Base-by-base conservation (phyloP, 1,140 invertebrate genomes). In the Oncopodura yosiiana region DNA sequence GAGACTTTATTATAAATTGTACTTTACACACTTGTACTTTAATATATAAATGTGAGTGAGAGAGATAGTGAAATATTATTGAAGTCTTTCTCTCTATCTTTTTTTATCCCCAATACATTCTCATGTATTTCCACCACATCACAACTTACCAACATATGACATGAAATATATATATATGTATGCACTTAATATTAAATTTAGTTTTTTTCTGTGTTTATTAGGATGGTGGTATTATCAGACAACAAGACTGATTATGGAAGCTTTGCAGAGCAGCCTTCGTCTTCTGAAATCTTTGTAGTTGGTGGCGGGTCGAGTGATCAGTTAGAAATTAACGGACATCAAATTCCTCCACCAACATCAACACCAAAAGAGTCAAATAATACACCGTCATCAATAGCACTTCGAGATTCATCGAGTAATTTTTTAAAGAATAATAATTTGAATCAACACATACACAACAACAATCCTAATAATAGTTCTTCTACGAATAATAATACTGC, bases 191-290 rank as follows among this genome's bases (percentile, higher is more conserved):
- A 23, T 6, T 11, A 11, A 5, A 3, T 11, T 21, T 43, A 16
- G 12, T 46, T 8, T 27, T 8, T n/a, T 51, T 36, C 11, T 51
- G 3, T 27, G 21, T 29, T 45, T 56, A 27, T 5, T 24, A 60
- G 58, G 42, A 60, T 60, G 58, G 58, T 60, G 53, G 57, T 59
- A 37, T 44, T 43, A 54, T 55, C 58, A 55, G 58, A 60, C 58
- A 60, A 60, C n/a, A n/a, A n/a, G 58, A 56, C 53, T 50, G 58
- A 55, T 34, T 60, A 60, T 49, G 58, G 58, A 51, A 60, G 58
- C 43, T 55, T 60, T 45, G 49, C 53, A 46, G 49, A 50, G 34
- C n/a, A n/a, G n/a, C 48, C 49, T 32, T 48, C 53, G 42, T 49
- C 58, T 52, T 60, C 58, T 29, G 45, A 27, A 51, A 48, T 55